Evolutionary conservation across 2,113 vertebrate genomes (phyloP), one percentile per base, ranked within the genome.

Genomic region (Chionomys nivalis): DNA sequence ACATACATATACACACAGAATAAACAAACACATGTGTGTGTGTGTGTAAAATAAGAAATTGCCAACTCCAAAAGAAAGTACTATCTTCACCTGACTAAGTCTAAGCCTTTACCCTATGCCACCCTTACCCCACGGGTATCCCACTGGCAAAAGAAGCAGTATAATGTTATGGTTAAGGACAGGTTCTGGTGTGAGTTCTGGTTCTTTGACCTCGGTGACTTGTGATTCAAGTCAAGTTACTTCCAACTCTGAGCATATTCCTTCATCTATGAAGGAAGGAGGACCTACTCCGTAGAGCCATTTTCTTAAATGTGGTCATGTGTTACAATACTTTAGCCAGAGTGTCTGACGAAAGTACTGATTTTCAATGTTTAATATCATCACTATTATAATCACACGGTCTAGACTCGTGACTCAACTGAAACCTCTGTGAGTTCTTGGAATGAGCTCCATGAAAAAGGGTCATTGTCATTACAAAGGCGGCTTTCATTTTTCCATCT

Each of bases 291-390:
- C 49, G 44, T 17, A 90, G 36, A n/a, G 26, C n/a, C 90, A 31
- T 82, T 82, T 91, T 77, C 77, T 92, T 77, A 79, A 91, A 78
- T 33, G 26, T 96, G 79, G 52, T 66, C 65, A 82, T 31, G 52
- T 11, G 52, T 55, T 47, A n/a, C 88, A 75, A 8, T 66, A 33
- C 42, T 79, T 93, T 65, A 13, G 85, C 58, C 12, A 88, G 21
- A 92, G 24, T 44, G 7, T 63, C 87, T 94, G 87, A 91, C 33
- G 77, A 5, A 81, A 3, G 49, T 44, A 39, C 28, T 72, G 75
- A 75, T n/a, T 63, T 66, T n/a, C 68, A 79, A 33, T 87, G 42
- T 58, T 55, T 76, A 85, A 17, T 31, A 49, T 33, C 42, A 68
- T 58, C 23, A 58, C 19, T 31, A 36, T 65, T 28, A 89, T 47